A percentile compares a stretch with the other conserved stretches of the same genome.
Conservation (phyloP, 92 coral and sea anemone species). For the Zoanthus sociatus region DNA sequence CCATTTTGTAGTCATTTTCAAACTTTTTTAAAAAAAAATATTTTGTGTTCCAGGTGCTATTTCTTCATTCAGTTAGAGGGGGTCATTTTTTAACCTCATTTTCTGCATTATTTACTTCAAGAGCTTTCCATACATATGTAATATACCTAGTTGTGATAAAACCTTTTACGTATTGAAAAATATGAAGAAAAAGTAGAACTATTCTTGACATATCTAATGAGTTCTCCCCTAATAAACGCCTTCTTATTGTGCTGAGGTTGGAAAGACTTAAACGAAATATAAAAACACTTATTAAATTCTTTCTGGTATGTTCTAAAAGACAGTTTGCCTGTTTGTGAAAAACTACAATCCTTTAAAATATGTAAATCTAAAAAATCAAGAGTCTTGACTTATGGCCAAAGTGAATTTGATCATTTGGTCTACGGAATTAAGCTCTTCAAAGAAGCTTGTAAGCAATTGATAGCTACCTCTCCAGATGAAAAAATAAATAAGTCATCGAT, state of each 20-base stretch:
- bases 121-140: conserved; percentile 15
- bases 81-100: conserved; percentile 23
- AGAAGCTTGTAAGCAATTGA: background rate
- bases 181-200: too few relatives aligned
- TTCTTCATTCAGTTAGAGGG: conserved; percentile 21
- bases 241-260: background rate
- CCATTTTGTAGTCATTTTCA: conserved; percentile 14
- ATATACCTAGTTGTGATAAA: conserved; percentile 2
- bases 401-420: background rate
- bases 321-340: conserved; percentile 2
- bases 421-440: background rate
- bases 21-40: background rate
- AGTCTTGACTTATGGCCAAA: background rate
- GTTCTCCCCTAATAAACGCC: background rate
- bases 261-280: background rate
- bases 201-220: background rate
- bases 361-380: background rate
- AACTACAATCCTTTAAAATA: background rate
- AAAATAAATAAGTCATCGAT: background rate
- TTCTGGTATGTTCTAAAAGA: conserved; percentile 5
- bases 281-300: background rate
- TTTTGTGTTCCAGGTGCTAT: conserved; percentile 24
- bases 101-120: conserved; percentile 24
- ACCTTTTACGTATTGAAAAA: too few relatives aligned
- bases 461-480: background rate